These are phyloP conservation scores for Umimayanthus chanpuru DNA, from an alignment of 92 coral and sea anemone species.

Conservation along the genomic window DNA sequence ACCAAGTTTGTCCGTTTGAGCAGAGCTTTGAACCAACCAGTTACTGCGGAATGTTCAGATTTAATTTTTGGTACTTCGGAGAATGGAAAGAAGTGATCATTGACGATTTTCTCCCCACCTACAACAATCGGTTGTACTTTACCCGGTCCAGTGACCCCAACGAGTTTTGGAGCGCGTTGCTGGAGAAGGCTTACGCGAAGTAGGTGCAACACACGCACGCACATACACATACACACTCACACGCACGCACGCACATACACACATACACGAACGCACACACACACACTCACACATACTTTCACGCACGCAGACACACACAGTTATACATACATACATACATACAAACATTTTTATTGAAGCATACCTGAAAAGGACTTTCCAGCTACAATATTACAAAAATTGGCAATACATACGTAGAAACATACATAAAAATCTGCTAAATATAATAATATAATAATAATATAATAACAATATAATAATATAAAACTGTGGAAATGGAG, in stretches of 20 bases:
- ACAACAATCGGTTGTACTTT: conserved; percentile 63
- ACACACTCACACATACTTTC: too few relatives aligned
- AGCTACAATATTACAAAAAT: too few relatives aligned
- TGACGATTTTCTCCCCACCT: conserved; percentile 79
- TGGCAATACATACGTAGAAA: too few relatives aligned
- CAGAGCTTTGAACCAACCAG: conserved; percentile 75
- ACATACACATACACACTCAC: too few relatives aligned
- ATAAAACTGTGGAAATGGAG: too few relatives aligned
- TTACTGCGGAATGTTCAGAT: conserved; percentile 83
- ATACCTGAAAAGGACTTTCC: too few relatives aligned
- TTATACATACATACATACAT: not conserved
- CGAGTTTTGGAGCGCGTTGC: conserved; percentile 83
- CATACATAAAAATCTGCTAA: too few relatives aligned
- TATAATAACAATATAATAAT: too few relatives aligned
- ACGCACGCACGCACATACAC: too few relatives aligned
- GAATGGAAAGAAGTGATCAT: conserved; percentile 79
- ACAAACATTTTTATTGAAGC: too few relatives aligned
- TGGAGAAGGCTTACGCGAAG: conserved; percentile 88
- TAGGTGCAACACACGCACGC: conserved; percentile 36
- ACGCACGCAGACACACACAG: not conserved
- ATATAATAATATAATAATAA: too few relatives aligned
- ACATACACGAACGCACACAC: too few relatives aligned
- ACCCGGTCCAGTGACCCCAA: conserved; percentile 68
- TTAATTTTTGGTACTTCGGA: conserved; percentile 86
- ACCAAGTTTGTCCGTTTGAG: conserved; percentile 72